Percentiles rank a stretch among this genome's conserved stretches.
Conservation (phyloP, 1,140 invertebrate genomes). For the Diorhabda sublineata region DNA sequence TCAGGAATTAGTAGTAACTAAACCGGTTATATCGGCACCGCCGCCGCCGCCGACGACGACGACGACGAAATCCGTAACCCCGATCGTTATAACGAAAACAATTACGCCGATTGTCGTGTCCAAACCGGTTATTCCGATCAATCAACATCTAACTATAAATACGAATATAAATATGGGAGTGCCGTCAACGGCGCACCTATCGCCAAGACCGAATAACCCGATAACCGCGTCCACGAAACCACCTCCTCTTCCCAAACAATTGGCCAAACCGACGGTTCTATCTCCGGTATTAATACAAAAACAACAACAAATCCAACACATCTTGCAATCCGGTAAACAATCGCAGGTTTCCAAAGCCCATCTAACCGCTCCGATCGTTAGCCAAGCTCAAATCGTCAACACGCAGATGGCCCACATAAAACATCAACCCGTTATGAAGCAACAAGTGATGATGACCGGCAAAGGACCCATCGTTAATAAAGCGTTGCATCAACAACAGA, state of each 20-base stretch:
- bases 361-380: slow-evolving; percentile 22
- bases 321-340: slow-evolving; percentile 23
- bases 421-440: slow-evolving; percentile 23
- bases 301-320: slow-evolving; percentile 34
- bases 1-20: slow-evolving; percentile 3
- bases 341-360: slow-evolving; percentile 23
- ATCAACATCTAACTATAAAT: slow-evolving; percentile 36
- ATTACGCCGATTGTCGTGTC: slow-evolving; percentile 17
- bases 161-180: slow-evolving; percentile 26
- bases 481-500: slow-evolving; percentile 44
- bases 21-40: slow-evolving; percentile 10
- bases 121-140: slow-evolving; percentile 29
- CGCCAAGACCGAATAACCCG: slow-evolving; percentile 36
- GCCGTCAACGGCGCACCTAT: slow-evolving; percentile 30
- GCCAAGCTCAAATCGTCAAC: slow-evolving; percentile 32
- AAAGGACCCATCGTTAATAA: slow-evolving; percentile 20
- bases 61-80: slow-evolving; percentile 16
- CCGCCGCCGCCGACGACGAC: slow-evolving; percentile 5
- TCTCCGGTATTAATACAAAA: slow-evolving; percentile 26
- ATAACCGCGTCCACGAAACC: slow-evolving; percentile 23
- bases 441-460: slow-evolving; percentile 25
- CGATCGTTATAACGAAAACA: slow-evolving; percentile 16
- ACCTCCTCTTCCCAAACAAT: slow-evolving; percentile 36
- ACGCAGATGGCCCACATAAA: slow-evolving; percentile 34
- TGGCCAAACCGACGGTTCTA: slow-evolving; percentile 39